phyloP scores from a whole-genome alignment of 2,797 vertebrate genomes.

The Linurgus olivaceus region DNA sequence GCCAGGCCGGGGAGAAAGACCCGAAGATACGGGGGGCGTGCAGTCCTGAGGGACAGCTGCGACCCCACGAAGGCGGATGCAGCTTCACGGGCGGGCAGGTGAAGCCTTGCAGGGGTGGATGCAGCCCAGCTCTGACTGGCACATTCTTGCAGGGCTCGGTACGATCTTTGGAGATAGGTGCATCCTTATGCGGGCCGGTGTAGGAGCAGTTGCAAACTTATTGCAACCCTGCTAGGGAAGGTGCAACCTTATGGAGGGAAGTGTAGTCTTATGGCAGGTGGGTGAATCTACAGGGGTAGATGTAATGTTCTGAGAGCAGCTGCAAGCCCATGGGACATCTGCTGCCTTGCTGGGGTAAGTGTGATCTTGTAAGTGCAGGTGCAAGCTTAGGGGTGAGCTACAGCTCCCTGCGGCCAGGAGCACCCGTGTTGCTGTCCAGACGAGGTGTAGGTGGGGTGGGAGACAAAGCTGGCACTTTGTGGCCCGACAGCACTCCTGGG shows the following conservation, averaged over 20 bases:
- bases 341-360: background rate
- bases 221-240: rapidly evolving
- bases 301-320: background rate
- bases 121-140: background rate
- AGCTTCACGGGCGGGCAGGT: background rate
- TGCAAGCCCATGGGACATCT: background rate
- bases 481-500: rapidly evolving
- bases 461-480: background rate
- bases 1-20: background rate
- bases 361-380: background rate
- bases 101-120: background rate
- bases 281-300: too few species aligned
- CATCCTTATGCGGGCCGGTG: background rate
- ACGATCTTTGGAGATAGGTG: background rate
- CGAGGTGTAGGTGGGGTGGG: background rate
- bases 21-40: rapidly evolving
- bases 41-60: too few species aligned
- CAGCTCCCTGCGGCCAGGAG: background rate
- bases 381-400: background rate
- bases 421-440: background rate
- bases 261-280: rapidly evolving
- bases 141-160: background rate
- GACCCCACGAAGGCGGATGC: background rate
- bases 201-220: background rate
- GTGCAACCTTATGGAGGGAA: background rate